Evolutionary conservation across 2,888 invertebrate genomes (phyloP).

Genomic region (Andrena haemorrhoa): DNA sequence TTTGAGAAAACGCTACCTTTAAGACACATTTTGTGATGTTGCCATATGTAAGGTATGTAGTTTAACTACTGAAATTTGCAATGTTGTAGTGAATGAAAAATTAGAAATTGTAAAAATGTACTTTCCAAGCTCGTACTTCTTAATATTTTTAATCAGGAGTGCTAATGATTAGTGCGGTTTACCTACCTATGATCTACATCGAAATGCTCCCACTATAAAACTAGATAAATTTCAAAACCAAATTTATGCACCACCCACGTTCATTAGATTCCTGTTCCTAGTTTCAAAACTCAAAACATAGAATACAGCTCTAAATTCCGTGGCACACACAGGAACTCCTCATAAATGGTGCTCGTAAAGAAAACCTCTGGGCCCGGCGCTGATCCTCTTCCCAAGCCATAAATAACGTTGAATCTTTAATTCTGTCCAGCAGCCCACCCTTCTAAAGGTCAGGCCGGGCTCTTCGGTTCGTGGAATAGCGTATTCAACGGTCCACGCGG

Average conservation of each 20-base stretch:
- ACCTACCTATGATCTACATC: too few relatives aligned
- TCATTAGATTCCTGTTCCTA: neutral
- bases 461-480: neutral
- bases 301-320: neutral
- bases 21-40: too few relatives aligned
- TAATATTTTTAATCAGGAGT: too few relatives aligned
- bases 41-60: too few relatives aligned
- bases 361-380: conserved; percentile 4
- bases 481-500: neutral
- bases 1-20: too few relatives aligned
- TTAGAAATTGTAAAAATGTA: too few relatives aligned
- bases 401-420: conserved; percentile 24
- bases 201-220: too few relatives aligned
- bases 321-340: neutral
- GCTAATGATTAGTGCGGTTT: too few relatives aligned
- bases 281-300: neutral
- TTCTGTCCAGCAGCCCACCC: neutral
- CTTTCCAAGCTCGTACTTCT: too few relatives aligned
- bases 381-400: conserved; percentile 4
- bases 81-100: too few relatives aligned
- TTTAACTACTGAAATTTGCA: too few relatives aligned
- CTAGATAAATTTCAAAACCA: neutral
- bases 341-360: neutral
- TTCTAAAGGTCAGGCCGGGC: conserved; percentile 35
- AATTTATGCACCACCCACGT: neutral